Base-by-base conservation (phyloP, 2,888 invertebrate genomes). In the Leptopilina syphax region DNA sequence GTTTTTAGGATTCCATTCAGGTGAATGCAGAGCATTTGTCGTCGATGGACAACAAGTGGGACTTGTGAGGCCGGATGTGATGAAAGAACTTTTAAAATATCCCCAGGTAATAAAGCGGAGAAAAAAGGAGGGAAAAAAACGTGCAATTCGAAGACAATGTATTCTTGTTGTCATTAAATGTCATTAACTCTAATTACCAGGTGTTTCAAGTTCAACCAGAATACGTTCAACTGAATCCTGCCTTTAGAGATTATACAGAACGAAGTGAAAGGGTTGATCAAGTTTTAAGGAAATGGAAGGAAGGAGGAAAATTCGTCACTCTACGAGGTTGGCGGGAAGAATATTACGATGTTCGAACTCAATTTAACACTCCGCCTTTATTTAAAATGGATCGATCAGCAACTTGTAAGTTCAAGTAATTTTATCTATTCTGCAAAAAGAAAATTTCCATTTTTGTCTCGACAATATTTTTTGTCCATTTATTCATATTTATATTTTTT, bases 311-410 rank as follows among this genome's bases (percentile, higher is more conserved):
- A 86, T 96, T 98, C 90, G 93, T 96, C 84, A 96, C 98, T 66
- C 93, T 98, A 9, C 95, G 96, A 90, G 98, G 98, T 24, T 98
- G 98, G 98, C 94, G 98, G 90, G 96, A 98, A 93, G 98, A 98
- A 96, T 97, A 96, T 92, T 98, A 96, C 92, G 97, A 97, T 92
- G 97, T 98, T n/a, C 95, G 96, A 90, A 94, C 95, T 82, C 96
- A 96, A 91, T 95, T 94, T 88, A 93, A 93, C 83, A 93, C 94
- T 73, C 92, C 93, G 78, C 94, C 95, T 77, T 91, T 96, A 44
- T 92, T 96, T 87, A 94, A 94, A 91, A 97, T 98, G 96, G 98
- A 98, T 91, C 94, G 98, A 84, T 97, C 97, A 81, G 98, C 98
- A 80, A 96, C 98, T 82, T 97, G 98, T 94, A 92, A 92, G 93